Evolutionary conservation across 1,140 invertebrate genomes (phyloP).

Genomic region (Magallana angulata): DNA sequence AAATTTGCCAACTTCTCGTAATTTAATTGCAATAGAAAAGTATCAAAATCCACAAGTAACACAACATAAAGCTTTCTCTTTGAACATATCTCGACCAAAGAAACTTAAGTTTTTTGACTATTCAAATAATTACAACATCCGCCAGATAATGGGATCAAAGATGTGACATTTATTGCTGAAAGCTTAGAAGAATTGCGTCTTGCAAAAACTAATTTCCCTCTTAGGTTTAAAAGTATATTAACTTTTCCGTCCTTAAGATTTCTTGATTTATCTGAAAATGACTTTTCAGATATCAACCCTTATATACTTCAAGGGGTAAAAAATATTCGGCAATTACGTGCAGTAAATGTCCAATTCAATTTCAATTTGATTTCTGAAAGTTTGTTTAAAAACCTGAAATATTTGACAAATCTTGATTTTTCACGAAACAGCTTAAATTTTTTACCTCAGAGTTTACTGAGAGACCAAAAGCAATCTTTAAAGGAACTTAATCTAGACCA

Average conservation of each 20-base stretch:
- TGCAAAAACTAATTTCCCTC: neutral
- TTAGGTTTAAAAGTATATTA: neutral
- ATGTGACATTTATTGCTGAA: neutral
- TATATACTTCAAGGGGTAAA: neutral
- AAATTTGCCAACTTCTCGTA: neutral
- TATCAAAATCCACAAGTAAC: too few relatives aligned
- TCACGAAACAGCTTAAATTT: neutral
- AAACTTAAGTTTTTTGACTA: neutral
- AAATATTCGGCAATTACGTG: neutral
- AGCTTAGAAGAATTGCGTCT: neutral
- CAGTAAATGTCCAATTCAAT: neutral
- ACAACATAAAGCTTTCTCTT: neutral
- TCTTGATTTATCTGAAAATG: neutral
- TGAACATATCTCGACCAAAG: neutral
- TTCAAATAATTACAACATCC: neutral
- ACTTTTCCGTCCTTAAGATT: neutral
- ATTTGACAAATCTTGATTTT: neutral
- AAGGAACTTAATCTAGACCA: neutral
- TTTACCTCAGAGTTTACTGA: neutral
- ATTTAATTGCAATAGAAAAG: too few relatives aligned
- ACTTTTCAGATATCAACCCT: neutral
- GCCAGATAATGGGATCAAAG: neutral
- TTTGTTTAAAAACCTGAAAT: neutral
- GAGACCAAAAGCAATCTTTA: neutral
- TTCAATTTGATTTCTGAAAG: neutral